phyloP scores from a whole-genome alignment of 64 coral and sea anemone species.

The Actinia equina region DNA sequence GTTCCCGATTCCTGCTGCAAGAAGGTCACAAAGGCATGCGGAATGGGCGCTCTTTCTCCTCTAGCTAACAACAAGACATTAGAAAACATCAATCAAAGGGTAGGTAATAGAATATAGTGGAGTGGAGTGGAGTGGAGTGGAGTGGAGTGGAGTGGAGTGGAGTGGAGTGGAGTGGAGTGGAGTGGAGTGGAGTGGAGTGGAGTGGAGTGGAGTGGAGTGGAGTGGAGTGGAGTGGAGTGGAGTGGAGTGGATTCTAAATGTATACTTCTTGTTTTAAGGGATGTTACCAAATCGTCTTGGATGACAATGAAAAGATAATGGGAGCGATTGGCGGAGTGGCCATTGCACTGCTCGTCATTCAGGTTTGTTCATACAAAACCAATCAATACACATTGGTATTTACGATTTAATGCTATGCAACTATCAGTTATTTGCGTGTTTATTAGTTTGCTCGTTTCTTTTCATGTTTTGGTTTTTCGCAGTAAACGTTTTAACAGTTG shows the following conservation, averaged over 20 bases:
- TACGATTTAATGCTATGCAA: neutral
- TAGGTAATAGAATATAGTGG: neutral
- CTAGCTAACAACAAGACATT: neutral
- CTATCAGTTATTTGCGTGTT: too few species aligned
- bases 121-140: neutral
- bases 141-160: neutral
- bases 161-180: too few species aligned
- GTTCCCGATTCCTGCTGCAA: slow-evolving; percentile 62
- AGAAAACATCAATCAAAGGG: neutral
- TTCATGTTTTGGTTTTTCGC: too few species aligned
- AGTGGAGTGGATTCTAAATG: too few species aligned
- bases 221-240: too few species aligned
- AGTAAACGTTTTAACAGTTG: too few species aligned
- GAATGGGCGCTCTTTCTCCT: neutral
- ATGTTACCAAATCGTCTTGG: slow-evolving; percentile 1
- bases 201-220: too few species aligned
- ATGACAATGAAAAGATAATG: neutral
- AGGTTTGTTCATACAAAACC: neutral
- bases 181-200: too few species aligned
- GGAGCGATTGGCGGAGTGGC: slow-evolving; percentile 22
- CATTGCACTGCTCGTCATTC: slow-evolving; percentile 25
- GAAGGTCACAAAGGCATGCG: neutral
- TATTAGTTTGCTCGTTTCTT: too few species aligned
- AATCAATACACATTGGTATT: too few species aligned
- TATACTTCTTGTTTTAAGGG: slow-evolving; percentile 5